Percentiles rank a stretch among this genome's conserved stretches.
Evolutionary conservation across 2,113 vertebrate genomes (phyloP).

Genomic region (Sceloporus tristichus): DNA sequence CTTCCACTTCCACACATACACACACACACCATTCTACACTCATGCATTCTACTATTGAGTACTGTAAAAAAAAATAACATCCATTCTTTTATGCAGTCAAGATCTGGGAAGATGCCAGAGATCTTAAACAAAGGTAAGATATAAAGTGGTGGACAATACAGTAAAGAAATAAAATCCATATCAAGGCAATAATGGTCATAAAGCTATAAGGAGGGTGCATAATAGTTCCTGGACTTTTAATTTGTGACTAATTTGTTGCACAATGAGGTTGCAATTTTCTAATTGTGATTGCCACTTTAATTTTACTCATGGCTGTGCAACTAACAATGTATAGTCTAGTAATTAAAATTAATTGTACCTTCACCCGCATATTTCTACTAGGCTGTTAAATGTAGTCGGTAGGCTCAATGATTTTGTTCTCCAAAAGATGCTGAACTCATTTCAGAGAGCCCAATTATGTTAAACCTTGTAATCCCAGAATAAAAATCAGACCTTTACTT

Average conservation of each 20-base stretch:
- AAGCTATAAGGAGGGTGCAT: constrained; percentile 70
- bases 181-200: constrained; percentile 63
- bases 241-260: constrained; percentile 94
- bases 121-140: constrained; percentile 64
- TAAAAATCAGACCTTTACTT: constrained; percentile 71
- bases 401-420: constrained; percentile 78
- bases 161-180: constrained; percentile 66
- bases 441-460: constrained; percentile 72
- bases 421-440: constrained; percentile 73
- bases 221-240: constrained; percentile 80
- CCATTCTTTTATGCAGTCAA: constrained; percentile 44
- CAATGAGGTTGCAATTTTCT: constrained; percentile 92
- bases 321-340: constrained; percentile 88
- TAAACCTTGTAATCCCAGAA: constrained; percentile 67
- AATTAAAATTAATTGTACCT: constrained; percentile 97
- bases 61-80: background rate
- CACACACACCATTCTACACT: background rate
- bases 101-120: constrained; percentile 50
- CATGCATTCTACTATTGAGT: constrained; percentile 32
- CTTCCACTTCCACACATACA: too few relatives aligned
- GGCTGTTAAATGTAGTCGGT: constrained; percentile 79
- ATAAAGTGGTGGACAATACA: constrained; percentile 60
- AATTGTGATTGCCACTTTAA: constrained; percentile 99
- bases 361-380: constrained; percentile 88
- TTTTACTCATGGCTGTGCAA: constrained; percentile 95